Conservation (phyloP, 2,888 invertebrate species). For the Leucozona laternaria region DNA sequence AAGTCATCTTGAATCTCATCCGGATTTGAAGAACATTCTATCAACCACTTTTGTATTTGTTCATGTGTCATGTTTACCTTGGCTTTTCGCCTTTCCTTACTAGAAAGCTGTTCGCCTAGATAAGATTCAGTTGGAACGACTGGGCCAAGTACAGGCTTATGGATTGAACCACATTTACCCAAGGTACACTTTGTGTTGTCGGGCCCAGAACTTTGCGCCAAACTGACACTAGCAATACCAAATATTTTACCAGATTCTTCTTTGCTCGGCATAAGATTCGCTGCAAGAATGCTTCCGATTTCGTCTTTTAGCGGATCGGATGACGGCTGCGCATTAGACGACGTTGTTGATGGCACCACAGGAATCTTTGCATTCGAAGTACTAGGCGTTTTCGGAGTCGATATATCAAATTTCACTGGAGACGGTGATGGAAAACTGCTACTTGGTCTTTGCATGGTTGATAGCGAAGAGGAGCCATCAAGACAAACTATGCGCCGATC, state of each 20-base stretch:
- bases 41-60: constrained; percentile 88
- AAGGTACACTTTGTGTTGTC: constrained; percentile 84
- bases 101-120: constrained; percentile 82
- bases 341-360: constrained; percentile 46
- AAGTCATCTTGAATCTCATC: constrained; percentile 83
- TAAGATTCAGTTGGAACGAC: constrained; percentile 83
- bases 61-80: constrained; percentile 89
- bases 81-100: constrained; percentile 84
- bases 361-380: constrained; percentile 77
- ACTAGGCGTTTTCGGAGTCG: constrained; percentile 74
- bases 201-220: constrained; percentile 84
- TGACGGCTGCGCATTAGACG: constrained; percentile 52
- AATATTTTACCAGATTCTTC: constrained; percentile 84
- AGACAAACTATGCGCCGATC: constrained; percentile 73
- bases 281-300: constrained; percentile 82
- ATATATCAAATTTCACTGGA: constrained; percentile 79
- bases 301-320: constrained; percentile 82
- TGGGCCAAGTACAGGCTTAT: constrained; percentile 83
- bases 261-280: constrained; percentile 83
- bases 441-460: constrained; percentile 79
- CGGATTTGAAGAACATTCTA: constrained; percentile 85
- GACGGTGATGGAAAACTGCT: constrained; percentile 80
- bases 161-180: constrained; percentile 84
- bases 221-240: constrained; percentile 84
- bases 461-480: constrained; percentile 61